Conservation (phyloP, 2,888 invertebrate species). For the Masnerella sp. region DNA sequence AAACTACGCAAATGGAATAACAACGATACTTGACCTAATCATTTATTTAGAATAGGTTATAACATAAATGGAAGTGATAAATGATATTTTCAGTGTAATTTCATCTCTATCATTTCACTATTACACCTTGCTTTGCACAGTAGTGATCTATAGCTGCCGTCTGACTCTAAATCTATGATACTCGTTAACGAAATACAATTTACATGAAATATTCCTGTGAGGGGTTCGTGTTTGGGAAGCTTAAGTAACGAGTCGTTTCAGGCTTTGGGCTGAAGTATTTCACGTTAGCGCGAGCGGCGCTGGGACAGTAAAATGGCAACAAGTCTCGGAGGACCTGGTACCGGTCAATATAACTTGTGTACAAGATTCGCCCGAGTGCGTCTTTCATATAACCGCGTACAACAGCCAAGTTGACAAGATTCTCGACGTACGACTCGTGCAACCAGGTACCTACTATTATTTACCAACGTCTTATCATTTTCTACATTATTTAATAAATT, state of each 20-base stretch:
- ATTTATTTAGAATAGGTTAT: no score
- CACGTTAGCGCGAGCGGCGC: conserved; percentile 96
- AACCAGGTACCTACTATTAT: conserved; percentile 87
- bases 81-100: conserved; percentile 25
- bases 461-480: conserved; percentile 9
- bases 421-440: conserved; percentile 96
- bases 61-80: no score
- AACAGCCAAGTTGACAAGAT: conserved; percentile 99
- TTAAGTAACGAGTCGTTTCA: conserved; percentile 76
- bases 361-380: conserved; percentile 96
- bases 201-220: conserved; percentile 20
- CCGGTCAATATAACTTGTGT: conserved; percentile 99
- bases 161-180: conserved; percentile 35
- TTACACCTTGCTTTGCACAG: conserved; percentile 54
- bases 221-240: conserved; percentile 32
- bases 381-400: conserved; percentile 99
- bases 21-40: no score
- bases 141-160: conserved; percentile 44
- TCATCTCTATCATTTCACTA: conserved; percentile 46
- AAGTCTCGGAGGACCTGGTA: conserved; percentile 98
- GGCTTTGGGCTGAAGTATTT: conserved; percentile 99
- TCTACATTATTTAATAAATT: conserved; percentile 16
- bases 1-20: no score
- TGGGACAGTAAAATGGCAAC: conserved; percentile 97
- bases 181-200: conserved; percentile 22